Base-by-base conservation (phyloP, 2,888 invertebrate species). In the Lypha dubia region DNA sequence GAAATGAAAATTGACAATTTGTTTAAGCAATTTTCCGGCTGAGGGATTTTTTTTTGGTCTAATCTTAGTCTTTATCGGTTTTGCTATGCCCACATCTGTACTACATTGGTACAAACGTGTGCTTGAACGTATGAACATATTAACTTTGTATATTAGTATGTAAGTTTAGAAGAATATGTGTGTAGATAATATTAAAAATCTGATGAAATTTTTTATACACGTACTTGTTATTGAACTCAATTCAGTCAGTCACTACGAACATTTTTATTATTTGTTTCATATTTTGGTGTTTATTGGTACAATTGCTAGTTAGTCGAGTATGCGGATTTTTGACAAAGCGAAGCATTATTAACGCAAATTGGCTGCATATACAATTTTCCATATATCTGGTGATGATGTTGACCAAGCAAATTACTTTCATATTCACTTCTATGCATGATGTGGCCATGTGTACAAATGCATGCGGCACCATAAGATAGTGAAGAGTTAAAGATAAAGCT, bases 1-100 rank as follows among this genome's bases (percentile, higher is more conserved):
- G 88, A 87, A 89, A 84, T 85, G 86, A 87, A 87, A 89, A 89
- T 88, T 88, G 89, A 87, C 88, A 88, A 88, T 87, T 89, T 88
- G 87, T 88, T 88, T 87, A 87, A 85, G 87, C 81, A 84, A 87
- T 87, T 88, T 89, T 88, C 85, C 86, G 87, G 84, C 62, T 85
- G 87, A 86, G 82, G 71, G 79, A 67, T n/a, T 85, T 85, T 84
- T 83, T 79, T 75, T 79, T 79, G 56, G 22, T 44, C 17, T 49
- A 35, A 46, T 22, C 44, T 62, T 22, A 24, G 53, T 56, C 62
- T 70, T 81, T 74, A 75, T 79, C 60, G 53, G 74, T 49, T 76
- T 65, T 60, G 60, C 75, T 75, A 58, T 75, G 44, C 20, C 65
- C 58, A 46, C 58, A 58, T 46, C 58, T 32, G 6, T 17, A 13